These are phyloP conservation scores for Dromius quadrimaculatus DNA, from an alignment of 2,888 invertebrate species.

Conservation along the genomic window DNA sequence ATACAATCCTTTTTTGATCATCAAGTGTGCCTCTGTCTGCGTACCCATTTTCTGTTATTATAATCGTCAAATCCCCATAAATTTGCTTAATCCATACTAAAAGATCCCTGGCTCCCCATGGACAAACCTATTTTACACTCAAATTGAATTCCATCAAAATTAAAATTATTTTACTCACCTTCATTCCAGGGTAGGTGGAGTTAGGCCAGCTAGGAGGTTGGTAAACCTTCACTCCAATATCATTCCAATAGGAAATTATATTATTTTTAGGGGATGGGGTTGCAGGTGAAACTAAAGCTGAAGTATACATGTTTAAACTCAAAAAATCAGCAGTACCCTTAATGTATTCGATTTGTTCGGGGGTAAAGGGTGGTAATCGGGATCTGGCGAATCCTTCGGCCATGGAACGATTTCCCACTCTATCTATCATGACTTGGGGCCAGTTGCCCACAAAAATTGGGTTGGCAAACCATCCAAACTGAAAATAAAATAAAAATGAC, in stretches of 20 bases:
- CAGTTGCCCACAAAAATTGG: conserved; percentile 73
- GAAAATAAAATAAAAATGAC: neutral
- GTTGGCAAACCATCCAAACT: conserved; percentile 70
- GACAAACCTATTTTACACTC: conserved; percentile 69
- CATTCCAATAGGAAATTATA: conserved; percentile 55
- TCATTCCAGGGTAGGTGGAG: conserved; percentile 67
- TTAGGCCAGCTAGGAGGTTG: conserved; percentile 66
- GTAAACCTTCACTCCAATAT: conserved; percentile 65
- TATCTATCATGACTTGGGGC: conserved; percentile 69
- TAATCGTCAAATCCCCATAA: conserved; percentile 68
- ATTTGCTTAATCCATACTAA: conserved; percentile 66
- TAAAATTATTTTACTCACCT: conserved; percentile 60
- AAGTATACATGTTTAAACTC: conserved; percentile 68
- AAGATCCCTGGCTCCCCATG: conserved; percentile 71
- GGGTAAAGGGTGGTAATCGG: conserved; percentile 70
- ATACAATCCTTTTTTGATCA: conserved; percentile 67
- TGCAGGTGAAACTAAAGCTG: conserved; percentile 53
- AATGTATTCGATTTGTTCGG: conserved; percentile 65
- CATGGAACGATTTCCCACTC: conserved; percentile 70
- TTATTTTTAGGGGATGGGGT: neutral
- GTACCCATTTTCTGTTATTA: conserved; percentile 72
- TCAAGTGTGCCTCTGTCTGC: conserved; percentile 66
- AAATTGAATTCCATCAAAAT: no score
- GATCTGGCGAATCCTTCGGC: conserved; percentile 67
- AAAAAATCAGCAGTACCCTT: conserved; percentile 68